A percentile compares a stretch with the other conserved stretches of the same genome.
These are phyloP conservation scores for Halichoeres trimaculatus DNA, from an alignment of 2,113 vertebrate genomes.

Conservation along the genomic window DNA sequence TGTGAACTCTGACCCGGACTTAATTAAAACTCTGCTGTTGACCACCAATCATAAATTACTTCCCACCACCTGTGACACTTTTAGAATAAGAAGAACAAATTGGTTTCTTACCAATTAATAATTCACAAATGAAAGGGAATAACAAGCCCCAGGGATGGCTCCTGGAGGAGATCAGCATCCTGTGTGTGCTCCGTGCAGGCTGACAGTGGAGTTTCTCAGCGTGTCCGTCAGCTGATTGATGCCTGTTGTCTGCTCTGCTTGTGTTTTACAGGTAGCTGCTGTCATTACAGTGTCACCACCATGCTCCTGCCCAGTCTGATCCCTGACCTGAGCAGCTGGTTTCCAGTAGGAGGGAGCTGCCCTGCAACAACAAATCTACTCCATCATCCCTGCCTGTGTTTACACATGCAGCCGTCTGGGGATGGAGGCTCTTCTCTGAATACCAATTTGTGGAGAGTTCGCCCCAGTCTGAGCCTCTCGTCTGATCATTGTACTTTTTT, in stretches of 20 bases:
- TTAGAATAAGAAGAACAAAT: constrained; percentile 62
- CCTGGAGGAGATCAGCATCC: background rate
- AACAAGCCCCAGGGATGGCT: constrained; percentile 11
- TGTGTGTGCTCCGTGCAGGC: background rate
- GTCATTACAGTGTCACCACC: constrained; percentile 46
- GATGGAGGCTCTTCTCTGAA: constrained; percentile 27
- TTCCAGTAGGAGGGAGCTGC: constrained; percentile 55
- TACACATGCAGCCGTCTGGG: constrained; percentile 29
- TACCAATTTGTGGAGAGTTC: constrained; percentile 16
- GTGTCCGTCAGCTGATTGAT: constrained; percentile 56
- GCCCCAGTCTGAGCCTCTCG: constrained; percentile 21
- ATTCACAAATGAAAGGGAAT: constrained; percentile 55
- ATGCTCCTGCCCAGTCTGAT: constrained; percentile 44
- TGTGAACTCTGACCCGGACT: constrained; percentile 71
- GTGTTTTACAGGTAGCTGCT: constrained; percentile 71
- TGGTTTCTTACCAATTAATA: constrained; percentile 63
- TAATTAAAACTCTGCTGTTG: constrained; percentile 78
- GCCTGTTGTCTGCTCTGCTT: constrained; percentile 63
- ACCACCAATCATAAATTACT: constrained; percentile 79
- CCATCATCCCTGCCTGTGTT: constrained; percentile 60
- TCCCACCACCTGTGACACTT: constrained; percentile 65
- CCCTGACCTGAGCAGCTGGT: constrained; percentile 62
- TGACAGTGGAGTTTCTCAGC: background rate
- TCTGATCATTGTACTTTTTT: constrained; percentile 24
- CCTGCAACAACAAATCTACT: constrained; percentile 46